Percentiles rank a stretch among this genome's conserved stretches.
Evolutionary conservation across 2,797 vertebrate species (phyloP).

Genomic region (Nasua narica): DNA sequence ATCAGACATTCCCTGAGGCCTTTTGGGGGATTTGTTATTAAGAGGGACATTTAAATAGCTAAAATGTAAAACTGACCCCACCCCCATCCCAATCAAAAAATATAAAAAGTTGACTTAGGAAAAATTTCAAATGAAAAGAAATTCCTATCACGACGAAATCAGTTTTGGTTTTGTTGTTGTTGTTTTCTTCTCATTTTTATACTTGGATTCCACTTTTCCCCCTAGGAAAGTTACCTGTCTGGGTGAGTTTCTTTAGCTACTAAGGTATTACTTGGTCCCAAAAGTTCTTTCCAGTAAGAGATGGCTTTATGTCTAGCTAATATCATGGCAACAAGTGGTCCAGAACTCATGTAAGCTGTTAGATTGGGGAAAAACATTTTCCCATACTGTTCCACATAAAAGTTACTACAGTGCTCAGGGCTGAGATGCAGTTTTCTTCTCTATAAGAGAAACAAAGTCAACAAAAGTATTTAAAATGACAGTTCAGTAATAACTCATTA

Average conservation of each 20-base stretch:
- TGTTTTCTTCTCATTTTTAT: slow-evolving; percentile 9
- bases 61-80: not conserved
- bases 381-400: slow-evolving; percentile 94
- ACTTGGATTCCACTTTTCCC: not conserved
- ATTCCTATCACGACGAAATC: not conserved
- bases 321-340: slow-evolving; percentile 89
- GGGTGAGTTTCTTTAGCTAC: slow-evolving; percentile 90
- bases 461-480: slow-evolving; percentile 57
- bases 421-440: slow-evolving; percentile 91
- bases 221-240: slow-evolving; percentile 86
- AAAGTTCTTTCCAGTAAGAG: slow-evolving; percentile 90
- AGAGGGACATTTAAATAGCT: not conserved
- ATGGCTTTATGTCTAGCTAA: slow-evolving; percentile 90
- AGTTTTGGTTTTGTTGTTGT: not conserved
- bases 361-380: slow-evolving; percentile 92
- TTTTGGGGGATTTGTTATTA: not conserved
- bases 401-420: slow-evolving; percentile 96
- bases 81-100: not conserved
- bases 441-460: slow-evolving; percentile 80
- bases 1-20: not conserved
- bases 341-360: slow-evolving; percentile 97
- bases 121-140: slow-evolving; percentile 23
- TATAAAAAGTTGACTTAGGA: not conserved
- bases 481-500: not conserved
- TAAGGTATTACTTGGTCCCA: slow-evolving; percentile 90